Conservation (phyloP, 2,888 invertebrate species). For the Drosophila pseudotakahashii region DNA sequence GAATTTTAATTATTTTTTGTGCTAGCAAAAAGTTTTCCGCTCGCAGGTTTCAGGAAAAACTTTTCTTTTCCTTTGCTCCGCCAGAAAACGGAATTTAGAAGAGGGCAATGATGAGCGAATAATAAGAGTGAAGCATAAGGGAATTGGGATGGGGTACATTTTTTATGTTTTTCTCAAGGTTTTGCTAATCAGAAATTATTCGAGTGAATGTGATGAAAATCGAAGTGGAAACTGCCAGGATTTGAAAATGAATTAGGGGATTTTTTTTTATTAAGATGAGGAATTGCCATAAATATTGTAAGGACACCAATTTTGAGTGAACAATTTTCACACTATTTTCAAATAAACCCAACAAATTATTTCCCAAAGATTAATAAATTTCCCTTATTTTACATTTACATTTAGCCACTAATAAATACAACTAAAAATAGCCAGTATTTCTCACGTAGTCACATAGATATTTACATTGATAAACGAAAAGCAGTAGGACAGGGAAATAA, state of each 20-base stretch:
- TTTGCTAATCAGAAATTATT: slow-evolving; percentile 31
- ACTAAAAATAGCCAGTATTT: no score
- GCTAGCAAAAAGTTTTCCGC: slow-evolving; percentile 29
- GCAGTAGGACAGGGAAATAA: neutral
- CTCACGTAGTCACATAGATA: slow-evolving; percentile 5
- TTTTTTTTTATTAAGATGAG: neutral
- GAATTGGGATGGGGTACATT: slow-evolving; percentile 8
- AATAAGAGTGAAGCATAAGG: slow-evolving; percentile 8
- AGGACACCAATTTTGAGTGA: no score
- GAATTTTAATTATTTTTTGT: slow-evolving; percentile 78
- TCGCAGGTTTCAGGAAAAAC: slow-evolving; percentile 32
- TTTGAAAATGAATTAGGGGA: neutral
- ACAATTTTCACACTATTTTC: no score
- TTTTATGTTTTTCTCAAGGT: slow-evolving; percentile 14
- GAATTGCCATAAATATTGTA: neutral
- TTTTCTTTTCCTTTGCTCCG: slow-evolving; percentile 6
- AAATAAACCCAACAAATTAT: neutral
- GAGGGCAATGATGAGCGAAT: slow-evolving; percentile 2
- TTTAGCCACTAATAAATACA: neutral
- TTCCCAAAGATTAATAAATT: neutral
- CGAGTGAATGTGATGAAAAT: slow-evolving; percentile 32
- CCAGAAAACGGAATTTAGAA: slow-evolving; percentile 6
- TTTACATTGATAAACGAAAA: neutral
- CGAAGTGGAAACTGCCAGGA: slow-evolving; percentile 10
- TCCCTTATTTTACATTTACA: neutral